Percentiles rank a stretch among this genome's conserved stretches.
Evolutionary conservation across 2,113 vertebrate species (phyloP).

Genomic region (Arizona elegans): DNA sequence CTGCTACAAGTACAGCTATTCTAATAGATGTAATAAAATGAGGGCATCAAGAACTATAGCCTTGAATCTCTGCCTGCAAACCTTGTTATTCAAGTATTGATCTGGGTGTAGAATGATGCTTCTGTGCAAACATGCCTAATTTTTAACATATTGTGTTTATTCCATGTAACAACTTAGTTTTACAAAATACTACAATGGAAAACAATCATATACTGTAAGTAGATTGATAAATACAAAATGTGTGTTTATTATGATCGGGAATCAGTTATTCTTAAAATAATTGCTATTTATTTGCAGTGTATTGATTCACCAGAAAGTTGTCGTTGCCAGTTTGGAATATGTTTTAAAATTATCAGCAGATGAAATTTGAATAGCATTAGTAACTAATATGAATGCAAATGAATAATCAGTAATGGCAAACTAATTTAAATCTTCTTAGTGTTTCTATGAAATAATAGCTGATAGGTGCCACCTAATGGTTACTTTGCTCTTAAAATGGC

Average conservation of each 20-base stretch:
- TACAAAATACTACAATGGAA: not conserved
- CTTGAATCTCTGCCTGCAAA: not conserved
- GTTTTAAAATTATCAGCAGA: not conserved
- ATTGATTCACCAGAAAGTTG: not conserved
- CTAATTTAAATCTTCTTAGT: slow-evolving; percentile 4
- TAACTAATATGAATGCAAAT: slow-evolving; percentile 13
- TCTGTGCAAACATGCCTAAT: not conserved
- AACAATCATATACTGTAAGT: not conserved
- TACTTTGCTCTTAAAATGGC: slow-evolving; percentile 8
- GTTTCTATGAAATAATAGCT: slow-evolving; percentile 46
- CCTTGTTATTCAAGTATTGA: not conserved
- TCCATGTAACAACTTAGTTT: not conserved
- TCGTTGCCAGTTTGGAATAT: not conserved
- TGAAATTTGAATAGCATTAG: slow-evolving; percentile 4
- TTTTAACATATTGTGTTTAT: not conserved
- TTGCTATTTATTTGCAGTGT: not conserved
- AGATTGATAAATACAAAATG: not conserved
- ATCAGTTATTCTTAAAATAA: not conserved
- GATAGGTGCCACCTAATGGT: slow-evolving; percentile 72
- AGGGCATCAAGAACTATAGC: not conserved
- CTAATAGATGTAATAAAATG: not conserved
- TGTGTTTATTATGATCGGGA: not conserved
- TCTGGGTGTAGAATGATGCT: not conserved
- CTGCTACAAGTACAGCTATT: not conserved
- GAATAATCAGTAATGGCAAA: not conserved